Base-by-base conservation (phyloP, 2,888 invertebrate genomes). In the Hesperia comma region DNA sequence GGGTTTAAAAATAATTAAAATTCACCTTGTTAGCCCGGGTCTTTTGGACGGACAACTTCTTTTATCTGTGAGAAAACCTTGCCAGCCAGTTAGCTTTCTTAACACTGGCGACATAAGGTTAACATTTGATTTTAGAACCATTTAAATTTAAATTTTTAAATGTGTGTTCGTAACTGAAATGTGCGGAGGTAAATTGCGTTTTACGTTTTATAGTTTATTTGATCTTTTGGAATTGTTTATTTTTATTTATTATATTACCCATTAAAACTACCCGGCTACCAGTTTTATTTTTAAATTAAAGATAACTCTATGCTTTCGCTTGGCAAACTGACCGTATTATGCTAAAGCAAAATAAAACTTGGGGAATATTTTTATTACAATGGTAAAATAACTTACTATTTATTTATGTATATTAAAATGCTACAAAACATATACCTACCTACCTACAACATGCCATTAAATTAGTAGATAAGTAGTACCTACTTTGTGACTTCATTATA, bases 1-100 rank as follows among this genome's bases (percentile, higher is more conserved):
- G 81, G 86, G 82, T 83, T 88, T 86, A 85, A 82, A 84, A 86
- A 87, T 90, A 90, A 90, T 90, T 90, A 90, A 89, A 88, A 88
- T 81, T 84, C 85, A 86, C 88, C 91, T 90, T 86, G 90, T 90
- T 90, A 91, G 87, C 73, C 75, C 74, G 78, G 70, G 72, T 70
- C 81, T 80, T 62, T 67, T 51, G 53, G 12, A 41, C 12, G 19
- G 17, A 56, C 67, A 37, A 43, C 5, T 33, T 61, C n/a, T 46
- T 51, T 37, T 32, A 54, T 51, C 54, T 61, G 49, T 67, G 10
- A 32, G 12, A 53, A 26, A 58, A 32, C n/a, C 8, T 37, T 21
- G 15, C 32, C 15, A 5, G 14, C 15, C 40, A 32, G 33, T 49
- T 7, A 15, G 10, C 19, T 43, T 57, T 49, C 49, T 63, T 63